phyloP scores from a whole-genome alignment of 2,888 invertebrate genomes.

The Cistogaster globosa region DNA sequence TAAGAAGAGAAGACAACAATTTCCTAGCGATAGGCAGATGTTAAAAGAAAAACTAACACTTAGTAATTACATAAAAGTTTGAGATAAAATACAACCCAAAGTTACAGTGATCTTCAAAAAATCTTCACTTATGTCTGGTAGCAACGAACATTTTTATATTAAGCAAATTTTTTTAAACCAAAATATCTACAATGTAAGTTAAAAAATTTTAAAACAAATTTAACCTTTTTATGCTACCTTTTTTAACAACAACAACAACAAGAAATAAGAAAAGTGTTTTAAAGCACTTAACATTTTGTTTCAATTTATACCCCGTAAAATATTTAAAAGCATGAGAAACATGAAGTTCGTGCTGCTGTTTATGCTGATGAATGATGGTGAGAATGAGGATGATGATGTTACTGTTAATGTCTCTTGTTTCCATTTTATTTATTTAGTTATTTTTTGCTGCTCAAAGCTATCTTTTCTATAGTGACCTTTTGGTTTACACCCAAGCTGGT shows the following conservation, averaged over 20 bases:
- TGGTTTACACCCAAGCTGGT: background rate
- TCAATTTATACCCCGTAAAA: background rate
- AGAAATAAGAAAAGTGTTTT: background rate
- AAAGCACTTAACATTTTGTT: conserved; percentile 16
- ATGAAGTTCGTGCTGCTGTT: conserved; percentile 19
- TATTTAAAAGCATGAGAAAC: conserved; percentile 12
- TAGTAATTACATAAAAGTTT: too few species aligned
- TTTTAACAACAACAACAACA: background rate
- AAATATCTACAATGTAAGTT: too few species aligned
- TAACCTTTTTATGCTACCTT: background rate
- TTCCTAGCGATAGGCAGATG: too few species aligned
- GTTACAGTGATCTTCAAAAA: too few species aligned
- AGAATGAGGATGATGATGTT: background rate
- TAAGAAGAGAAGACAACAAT: too few species aligned
- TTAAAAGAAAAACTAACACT: too few species aligned
- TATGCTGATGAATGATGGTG: background rate
- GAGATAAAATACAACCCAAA: too few species aligned
- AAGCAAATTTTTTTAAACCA: too few species aligned
- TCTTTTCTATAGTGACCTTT: conserved; percentile 22
- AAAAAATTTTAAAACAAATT: too few species aligned
- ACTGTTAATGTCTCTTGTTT: conserved; percentile 8
- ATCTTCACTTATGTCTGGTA: too few species aligned
- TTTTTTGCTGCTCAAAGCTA: background rate
- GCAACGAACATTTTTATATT: too few species aligned
- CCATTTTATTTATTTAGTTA: background rate